Conservation (phyloP, 2,113 vertebrate species). For the Phasianus colchicus region DNA sequence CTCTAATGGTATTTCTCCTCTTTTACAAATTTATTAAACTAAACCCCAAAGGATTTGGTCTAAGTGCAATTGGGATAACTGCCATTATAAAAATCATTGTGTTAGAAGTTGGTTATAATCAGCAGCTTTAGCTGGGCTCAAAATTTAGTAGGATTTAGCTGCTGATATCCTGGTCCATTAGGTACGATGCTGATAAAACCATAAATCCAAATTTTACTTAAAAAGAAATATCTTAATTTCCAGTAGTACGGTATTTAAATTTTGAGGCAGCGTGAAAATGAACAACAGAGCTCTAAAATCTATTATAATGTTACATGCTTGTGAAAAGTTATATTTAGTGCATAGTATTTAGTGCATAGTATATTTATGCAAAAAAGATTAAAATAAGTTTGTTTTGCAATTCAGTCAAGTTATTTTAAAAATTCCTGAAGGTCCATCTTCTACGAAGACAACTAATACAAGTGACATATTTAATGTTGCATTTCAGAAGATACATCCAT, state of each 20-base stretch:
- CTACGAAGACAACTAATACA: neutral
- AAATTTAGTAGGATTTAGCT: slow-evolving; percentile 43
- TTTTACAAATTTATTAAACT: slow-evolving; percentile 74
- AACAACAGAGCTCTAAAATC: neutral
- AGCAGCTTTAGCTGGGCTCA: slow-evolving; percentile 54
- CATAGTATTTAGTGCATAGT: neutral
- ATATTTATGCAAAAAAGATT: neutral
- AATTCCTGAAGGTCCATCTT: neutral
- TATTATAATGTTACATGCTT: neutral
- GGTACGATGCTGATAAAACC: neutral
- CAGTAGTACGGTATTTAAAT: slow-evolving; percentile 25
- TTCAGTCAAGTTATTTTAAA: neutral
- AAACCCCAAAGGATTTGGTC: slow-evolving; percentile 71
- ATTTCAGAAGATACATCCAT: neutral
- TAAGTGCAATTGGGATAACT: slow-evolving; percentile 60
- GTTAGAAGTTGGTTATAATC: slow-evolving; percentile 62
- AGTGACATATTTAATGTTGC: neutral
- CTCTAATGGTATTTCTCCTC: slow-evolving; percentile 67
- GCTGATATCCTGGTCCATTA: slow-evolving; percentile 46
- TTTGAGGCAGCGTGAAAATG: slow-evolving; percentile 11
- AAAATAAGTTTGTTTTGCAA: neutral
- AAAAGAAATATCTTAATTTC: neutral
- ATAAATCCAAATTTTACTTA: neutral
- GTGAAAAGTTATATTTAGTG: neutral
- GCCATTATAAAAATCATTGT: slow-evolving; percentile 70